These are phyloP conservation scores for Anabacerthia variegaticeps DNA, from an alignment of 2,797 vertebrate species.

Conservation along the genomic window DNA sequence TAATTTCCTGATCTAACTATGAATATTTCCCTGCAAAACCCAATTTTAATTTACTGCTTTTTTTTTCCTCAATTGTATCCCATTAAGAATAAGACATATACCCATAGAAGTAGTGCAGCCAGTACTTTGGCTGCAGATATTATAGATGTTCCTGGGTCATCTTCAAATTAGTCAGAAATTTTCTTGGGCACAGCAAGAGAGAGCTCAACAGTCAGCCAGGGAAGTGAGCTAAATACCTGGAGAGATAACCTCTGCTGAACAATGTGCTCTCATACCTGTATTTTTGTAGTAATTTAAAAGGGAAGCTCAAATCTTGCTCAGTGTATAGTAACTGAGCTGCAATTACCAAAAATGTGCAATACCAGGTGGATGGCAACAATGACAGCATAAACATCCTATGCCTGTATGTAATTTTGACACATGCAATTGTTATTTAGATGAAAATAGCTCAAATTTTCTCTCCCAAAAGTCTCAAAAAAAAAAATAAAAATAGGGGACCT, in stretches of 20 bases:
- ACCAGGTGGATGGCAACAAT: not conserved
- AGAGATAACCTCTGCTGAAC: not conserved
- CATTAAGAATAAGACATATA: not conserved
- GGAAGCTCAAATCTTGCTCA: not conserved
- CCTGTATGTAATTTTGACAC: not conserved
- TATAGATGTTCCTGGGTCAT: not conserved
- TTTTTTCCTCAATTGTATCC: not conserved
- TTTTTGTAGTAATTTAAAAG: not conserved
- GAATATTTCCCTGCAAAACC: not conserved
- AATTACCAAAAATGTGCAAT: not conserved
- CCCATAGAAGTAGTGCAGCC: not conserved
- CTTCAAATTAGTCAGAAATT: not conserved
- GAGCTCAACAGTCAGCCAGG: not conserved
- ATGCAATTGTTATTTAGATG: not conserved
- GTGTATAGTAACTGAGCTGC: not conserved
- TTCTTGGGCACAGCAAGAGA: not conserved
- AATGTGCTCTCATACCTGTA: not conserved
- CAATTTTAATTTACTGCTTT: not conserved
- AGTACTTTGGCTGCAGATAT: not conserved
- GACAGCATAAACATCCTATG: not conserved
- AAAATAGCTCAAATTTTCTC: not conserved
- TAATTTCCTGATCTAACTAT: not conserved
- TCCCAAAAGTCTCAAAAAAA: not conserved
- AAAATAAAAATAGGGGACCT: not conserved
- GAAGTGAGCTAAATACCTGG: not conserved